Evolutionary conservation across 1,140 invertebrate species (phyloP), one percentile per base, ranked within the genome.

Genomic region (Mycetomoellerius zeteki): DNA sequence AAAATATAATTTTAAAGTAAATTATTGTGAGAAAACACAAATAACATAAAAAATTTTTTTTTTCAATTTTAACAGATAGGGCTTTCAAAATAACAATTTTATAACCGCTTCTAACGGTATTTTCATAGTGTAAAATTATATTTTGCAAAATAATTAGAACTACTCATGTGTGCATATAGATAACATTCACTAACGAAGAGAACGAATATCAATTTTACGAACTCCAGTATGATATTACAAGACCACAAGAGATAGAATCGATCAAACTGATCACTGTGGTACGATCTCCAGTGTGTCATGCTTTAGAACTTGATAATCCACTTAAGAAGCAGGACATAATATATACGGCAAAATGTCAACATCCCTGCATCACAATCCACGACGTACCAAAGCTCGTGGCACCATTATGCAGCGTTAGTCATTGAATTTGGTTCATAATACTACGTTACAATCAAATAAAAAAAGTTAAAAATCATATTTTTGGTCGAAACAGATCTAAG

Each of bases 191-290:
- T 0, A 92, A 89, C 27, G 33, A 84, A 2, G 82, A 89, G 8
- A 69, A 75, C 1, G 91, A 93, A 43, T 90, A 88, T 72, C 89
- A 93, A 89, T 91, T 86, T 58, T 93, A 93, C 30, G 88, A 93
- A 19, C 71, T 93, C 1, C 87, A 93, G 16, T 93, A 93, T 65
- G 87, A 87, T 60, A 76, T 93, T 21, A 89, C 88, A 2, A 85
- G 86, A 52, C 91, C 91, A 2, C 88, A 93, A 86, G 82, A 88
- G 14, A 56, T 91, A 12, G 54, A 88, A 21, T 80, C 81, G 16
- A 93, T 93, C n/a, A 88, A 91, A 56, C 73, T 93, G 24, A 58
- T 47, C 0, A 92, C 90, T 21, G 5, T 76, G 0, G 90, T 72
- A 16, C 86, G 92, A 56, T 67, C 73, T 24, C 21, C 75, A 8